These are phyloP conservation scores for Hemistola chrysoprasaria DNA, from an alignment of 2,888 invertebrate species.

Conservation along the genomic window DNA sequence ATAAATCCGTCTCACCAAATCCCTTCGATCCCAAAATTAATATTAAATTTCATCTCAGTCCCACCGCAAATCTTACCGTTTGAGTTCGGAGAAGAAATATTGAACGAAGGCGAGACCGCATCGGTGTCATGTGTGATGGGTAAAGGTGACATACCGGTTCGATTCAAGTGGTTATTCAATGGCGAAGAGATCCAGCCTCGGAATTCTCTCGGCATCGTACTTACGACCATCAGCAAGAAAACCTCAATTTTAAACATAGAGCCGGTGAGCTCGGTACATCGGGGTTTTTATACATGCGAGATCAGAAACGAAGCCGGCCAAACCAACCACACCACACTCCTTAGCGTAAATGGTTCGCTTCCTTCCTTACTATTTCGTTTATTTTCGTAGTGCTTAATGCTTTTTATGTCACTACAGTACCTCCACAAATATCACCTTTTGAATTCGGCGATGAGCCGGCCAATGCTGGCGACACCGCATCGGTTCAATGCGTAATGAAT, in stretches of 20 bases:
- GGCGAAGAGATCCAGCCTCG: constrained; percentile 72
- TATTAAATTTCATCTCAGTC: constrained; percentile 62
- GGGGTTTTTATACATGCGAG: constrained; percentile 85
- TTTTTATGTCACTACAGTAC: constrained; percentile 75
- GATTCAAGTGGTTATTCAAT: constrained; percentile 88
- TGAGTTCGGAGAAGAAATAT: constrained; percentile 87
- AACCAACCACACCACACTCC: constrained; percentile 80
- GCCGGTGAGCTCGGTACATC: constrained; percentile 82
- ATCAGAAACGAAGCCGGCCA: constrained; percentile 84
- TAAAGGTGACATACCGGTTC: constrained; percentile 91
- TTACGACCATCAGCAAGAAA: constrained; percentile 84
- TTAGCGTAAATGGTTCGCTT: constrained; percentile 84
- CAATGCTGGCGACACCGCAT: constrained; percentile 88
- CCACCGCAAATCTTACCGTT: constrained; percentile 89
- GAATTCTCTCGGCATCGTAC: constrained; percentile 80
- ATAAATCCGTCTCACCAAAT: constrained; percentile 8
- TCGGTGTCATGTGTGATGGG: constrained; percentile 88
- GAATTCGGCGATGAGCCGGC: constrained; percentile 86
- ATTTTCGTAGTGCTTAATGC: constrained; percentile 36
- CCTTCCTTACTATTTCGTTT: constrained; percentile 38
- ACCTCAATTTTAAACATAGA: constrained; percentile 85
- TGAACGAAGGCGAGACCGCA: constrained; percentile 87
- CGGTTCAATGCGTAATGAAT: constrained; percentile 87
- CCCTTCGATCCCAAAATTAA: constrained; percentile 28
- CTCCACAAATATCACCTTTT: constrained; percentile 86